These are phyloP conservation scores for Polyploca ridens DNA, from an alignment of 2,888 invertebrate genomes.

Conservation along the genomic window DNA sequence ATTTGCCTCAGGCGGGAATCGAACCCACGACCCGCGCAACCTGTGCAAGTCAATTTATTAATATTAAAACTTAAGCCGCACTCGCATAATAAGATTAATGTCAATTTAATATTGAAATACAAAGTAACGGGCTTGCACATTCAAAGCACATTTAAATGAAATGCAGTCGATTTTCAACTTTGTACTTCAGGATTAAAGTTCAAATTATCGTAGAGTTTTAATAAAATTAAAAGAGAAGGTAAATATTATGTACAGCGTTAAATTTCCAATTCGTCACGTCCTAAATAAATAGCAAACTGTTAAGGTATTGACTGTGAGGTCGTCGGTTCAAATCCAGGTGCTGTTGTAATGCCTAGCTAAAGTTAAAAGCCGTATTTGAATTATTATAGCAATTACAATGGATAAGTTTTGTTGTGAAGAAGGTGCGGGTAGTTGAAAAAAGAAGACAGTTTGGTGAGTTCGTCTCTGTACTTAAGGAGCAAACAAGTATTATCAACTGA, in stretches of 20 bases:
- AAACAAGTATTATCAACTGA: too few species aligned
- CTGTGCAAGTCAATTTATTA: too few species aligned
- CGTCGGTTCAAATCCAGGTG: neutral
- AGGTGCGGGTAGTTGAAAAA: too few species aligned
- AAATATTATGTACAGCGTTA: neutral
- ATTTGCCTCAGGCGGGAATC: too few species aligned
- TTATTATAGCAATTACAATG: too few species aligned
- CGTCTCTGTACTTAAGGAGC: too few species aligned
- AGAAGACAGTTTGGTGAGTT: too few species aligned
- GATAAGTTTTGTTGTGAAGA: too few species aligned
- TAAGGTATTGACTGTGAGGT: neutral
- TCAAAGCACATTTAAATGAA: neutral
- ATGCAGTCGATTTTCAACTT: neutral
- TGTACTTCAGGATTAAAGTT: neutral
- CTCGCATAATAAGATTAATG: neutral
- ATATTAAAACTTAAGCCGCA: too few species aligned
- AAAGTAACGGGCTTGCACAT: neutral
- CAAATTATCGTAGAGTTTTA: neutral
- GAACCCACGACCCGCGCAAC: too few species aligned
- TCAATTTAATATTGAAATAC: neutral
- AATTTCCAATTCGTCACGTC: neutral
- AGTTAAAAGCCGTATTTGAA: neutral
- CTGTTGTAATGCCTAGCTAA: neutral
- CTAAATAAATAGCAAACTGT: neutral
- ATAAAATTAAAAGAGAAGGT: neutral